Base-by-base conservation (phyloP, 2,888 invertebrate genomes). In the Osmoderma eremita region DNA sequence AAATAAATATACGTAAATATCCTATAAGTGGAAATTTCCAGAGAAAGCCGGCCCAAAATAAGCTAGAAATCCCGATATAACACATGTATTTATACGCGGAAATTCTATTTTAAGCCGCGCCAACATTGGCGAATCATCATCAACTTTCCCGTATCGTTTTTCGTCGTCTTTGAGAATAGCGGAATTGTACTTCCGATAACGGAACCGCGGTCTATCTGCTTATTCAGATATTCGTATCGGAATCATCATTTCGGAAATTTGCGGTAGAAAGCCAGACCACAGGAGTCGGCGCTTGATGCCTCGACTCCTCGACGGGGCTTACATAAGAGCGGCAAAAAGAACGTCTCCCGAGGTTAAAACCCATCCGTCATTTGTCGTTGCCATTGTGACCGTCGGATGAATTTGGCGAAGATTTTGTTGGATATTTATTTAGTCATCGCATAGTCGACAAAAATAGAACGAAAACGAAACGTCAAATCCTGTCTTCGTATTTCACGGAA, bases 341-440 rank as follows among this genome's bases (percentile, higher is more conserved):
- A 45, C 24, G 30, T 45, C 58, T 61, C 58, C 24, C 15, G 58
- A 61, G 45, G 48, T 48, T 61, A 61, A 61, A 61, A 61, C 58
- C 58, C 58, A 61, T 61, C 58, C 58, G 45, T 61, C 58, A 61
- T 61, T 56, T 41, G 41, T 61, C 45, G 45, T 61, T 6, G n/a
- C 41, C 13, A 13, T n/a, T 13, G 30, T 30, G 58, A 41, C 13
- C 38, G 15, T 8, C 17, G 13, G 41, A 36, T 61, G 45, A 61
- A 45, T 58, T 58, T 30, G 58, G 45, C 30, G 30, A 6, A 30
- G 30, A 30, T 48, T 61, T 45, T 30, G 36, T 45, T 30, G 6
- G 30, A 6, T 30, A 30, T 30, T 30, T 56, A 42, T 58, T 45
- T 61, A 48, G 45, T 61, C 58, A 45, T 53, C n/a, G n/a, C n/a